These are phyloP conservation scores for Zonotrichia leucophrys DNA, from an alignment of 2,113 vertebrate genomes.

Conservation along the genomic window DNA sequence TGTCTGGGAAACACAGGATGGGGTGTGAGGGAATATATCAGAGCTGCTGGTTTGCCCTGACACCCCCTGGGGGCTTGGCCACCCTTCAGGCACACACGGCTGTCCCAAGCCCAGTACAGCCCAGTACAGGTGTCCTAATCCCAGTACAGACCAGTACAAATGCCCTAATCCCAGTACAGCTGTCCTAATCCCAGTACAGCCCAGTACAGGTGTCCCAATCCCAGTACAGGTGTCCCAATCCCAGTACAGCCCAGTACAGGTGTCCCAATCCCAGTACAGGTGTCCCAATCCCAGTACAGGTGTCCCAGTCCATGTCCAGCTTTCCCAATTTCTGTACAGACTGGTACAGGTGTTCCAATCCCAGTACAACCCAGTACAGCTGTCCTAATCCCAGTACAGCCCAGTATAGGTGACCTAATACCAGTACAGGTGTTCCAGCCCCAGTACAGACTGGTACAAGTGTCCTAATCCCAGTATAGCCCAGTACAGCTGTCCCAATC, in stretches of 20 bases:
- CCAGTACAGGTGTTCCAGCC: background rate
- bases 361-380: fast-evolving
- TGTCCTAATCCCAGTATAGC: background rate
- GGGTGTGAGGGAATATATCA: background rate
- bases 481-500: no score
- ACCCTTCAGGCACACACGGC: background rate
- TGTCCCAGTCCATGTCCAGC: no score
- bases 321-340: no score
- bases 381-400: background rate
- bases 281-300: background rate
- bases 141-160: background rate
- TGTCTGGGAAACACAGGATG: background rate
- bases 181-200: background rate
- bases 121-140: fast-evolving
- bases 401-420: background rate
- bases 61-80: background rate
- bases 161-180: background rate
- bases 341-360: no score
- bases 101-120: background rate
- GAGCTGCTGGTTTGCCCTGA: background rate
- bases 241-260: background rate
- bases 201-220: no score
- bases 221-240: background rate
- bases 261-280: no score
- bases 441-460: no score